Evolutionary conservation across 2,113 vertebrate genomes (phyloP), one percentile per base, ranked within the genome.

Genomic region (Plotosus lineatus): DNA sequence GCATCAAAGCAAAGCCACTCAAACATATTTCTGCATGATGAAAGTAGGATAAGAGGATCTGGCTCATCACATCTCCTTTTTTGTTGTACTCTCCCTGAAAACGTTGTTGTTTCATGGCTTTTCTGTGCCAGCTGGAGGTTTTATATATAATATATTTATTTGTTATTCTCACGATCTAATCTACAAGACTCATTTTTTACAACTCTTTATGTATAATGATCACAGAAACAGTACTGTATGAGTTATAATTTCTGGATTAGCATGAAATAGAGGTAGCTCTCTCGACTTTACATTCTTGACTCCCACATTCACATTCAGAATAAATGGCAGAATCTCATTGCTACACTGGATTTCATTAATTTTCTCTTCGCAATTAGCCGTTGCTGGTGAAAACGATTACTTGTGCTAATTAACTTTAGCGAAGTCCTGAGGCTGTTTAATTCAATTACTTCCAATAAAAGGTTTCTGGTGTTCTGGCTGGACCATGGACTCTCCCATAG

Each of bases 351-450:
- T 89, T 88, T 89, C 77, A 87, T 72, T 66, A 76, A 78, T 84
- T 75, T 87, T 85, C 90, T 83, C 88, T 73, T 83, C 71, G 76
- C 83, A 90, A 89, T 92, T 91, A 88, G 66, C 84, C 58, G 79
- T 85, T n/a, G 79, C 90, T 81, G 89, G 86, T 71, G 81, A 87
- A 73, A 86, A 90, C 90, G 91, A 92, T 93, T 92, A 92, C 88
- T 81, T 83, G 81, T 69, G 83, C 87, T 90, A 89, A 92, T 91
- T 87, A 90, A 85, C 76, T 75, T 88, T 87, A 82, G 72, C 83
- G 61, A 81, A 87, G 84, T 88, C 81, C 77, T 55, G 60, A 86
- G 88, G 86, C 84, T 77, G 36, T 78, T 87, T 89, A 89, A 90
- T 92, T 89, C 84, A 90, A 86, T 91, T 88, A 85, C 58, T 53